Evolutionary conservation across 2,797 vertebrate genomes (phyloP).

Genomic region (Eleutherodactylus coqui): DNA sequence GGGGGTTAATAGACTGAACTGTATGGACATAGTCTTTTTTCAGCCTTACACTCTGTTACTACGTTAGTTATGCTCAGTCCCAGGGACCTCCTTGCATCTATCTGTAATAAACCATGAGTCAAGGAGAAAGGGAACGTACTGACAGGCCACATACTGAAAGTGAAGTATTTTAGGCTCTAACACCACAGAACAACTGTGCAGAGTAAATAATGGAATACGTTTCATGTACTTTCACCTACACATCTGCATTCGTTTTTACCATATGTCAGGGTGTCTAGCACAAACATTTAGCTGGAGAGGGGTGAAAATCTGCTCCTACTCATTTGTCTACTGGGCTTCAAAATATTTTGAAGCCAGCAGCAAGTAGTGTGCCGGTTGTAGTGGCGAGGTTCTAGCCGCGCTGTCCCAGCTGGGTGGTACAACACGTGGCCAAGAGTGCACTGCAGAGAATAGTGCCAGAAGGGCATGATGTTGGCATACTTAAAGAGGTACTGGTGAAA

Average conservation of each 20-base stretch:
- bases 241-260: background rate
- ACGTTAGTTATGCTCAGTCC: background rate
- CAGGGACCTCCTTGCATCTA: background rate
- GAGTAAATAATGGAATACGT: conserved; percentile 16
- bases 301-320: conserved; percentile 45
- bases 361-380: background rate
- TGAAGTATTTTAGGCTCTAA: background rate
- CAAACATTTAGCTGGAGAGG: conserved; percentile 44
- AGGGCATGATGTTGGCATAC: background rate
- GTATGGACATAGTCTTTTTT: too few species aligned
- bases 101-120: background rate
- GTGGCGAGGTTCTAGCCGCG: background rate
- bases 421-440: background rate
- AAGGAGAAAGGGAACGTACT: background rate
- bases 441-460: background rate
- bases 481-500: too few species aligned
- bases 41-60: too few species aligned
- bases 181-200: conserved; percentile 26
- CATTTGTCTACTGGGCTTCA: conserved; percentile 25
- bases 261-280: conserved; percentile 39
- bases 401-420: background rate
- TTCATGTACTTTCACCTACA: conserved; percentile 36
- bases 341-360: conserved; percentile 14
- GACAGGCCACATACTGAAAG: background rate
- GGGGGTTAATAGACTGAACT: too few species aligned